A percentile compares a stretch with the other conserved stretches of the same genome.
Conservation (phyloP, 2,113 vertebrate genomes). For the Oryzias woworae region DNA sequence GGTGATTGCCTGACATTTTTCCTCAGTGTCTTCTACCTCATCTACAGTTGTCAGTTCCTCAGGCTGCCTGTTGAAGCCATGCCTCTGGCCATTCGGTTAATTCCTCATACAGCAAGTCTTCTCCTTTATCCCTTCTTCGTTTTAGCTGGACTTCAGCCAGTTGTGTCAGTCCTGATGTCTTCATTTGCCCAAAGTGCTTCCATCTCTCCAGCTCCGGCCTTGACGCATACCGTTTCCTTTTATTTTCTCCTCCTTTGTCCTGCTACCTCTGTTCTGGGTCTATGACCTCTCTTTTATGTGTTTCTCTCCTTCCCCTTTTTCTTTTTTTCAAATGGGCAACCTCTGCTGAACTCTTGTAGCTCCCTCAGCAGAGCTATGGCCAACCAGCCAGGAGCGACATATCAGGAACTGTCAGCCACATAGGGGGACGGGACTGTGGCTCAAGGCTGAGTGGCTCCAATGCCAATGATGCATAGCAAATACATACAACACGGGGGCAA, state of each 20-base stretch:
- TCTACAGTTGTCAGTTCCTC: constrained; percentile 63
- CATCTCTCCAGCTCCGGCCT: constrained; percentile 47
- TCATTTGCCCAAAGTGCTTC: constrained; percentile 53
- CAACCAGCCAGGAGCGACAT: constrained; percentile 21
- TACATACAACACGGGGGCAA: constrained; percentile 20
- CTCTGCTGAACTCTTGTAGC: constrained; percentile 34
- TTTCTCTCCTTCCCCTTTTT: constrained; percentile 11
- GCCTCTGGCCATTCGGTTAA: constrained; percentile 54
- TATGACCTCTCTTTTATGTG: constrained; percentile 34
- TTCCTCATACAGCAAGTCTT: constrained; percentile 54
- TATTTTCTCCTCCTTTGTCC: constrained; percentile 19
- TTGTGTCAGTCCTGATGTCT: constrained; percentile 68
- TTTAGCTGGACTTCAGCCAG: constrained; percentile 58
- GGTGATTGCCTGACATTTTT: constrained; percentile 68
- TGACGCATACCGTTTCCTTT: constrained; percentile 27
- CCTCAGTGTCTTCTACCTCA: constrained; percentile 63
- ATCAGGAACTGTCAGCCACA: constrained; percentile 36
- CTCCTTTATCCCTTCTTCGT: constrained; percentile 11
- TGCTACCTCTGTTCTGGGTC: constrained; percentile 18
- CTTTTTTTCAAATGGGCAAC: constrained; percentile 35
- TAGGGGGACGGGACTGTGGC: constrained; percentile 16
- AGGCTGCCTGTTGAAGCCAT: constrained; percentile 55
- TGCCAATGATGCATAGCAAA: constrained; percentile 24
- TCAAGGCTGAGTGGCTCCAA: constrained; percentile 20
- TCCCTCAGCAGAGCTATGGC: constrained; percentile 30